Percentiles rank a stretch among this genome's conserved stretches.
phyloP scores from a whole-genome alignment of 2,888 invertebrate genomes.

The Drosophila demipolita region DNA sequence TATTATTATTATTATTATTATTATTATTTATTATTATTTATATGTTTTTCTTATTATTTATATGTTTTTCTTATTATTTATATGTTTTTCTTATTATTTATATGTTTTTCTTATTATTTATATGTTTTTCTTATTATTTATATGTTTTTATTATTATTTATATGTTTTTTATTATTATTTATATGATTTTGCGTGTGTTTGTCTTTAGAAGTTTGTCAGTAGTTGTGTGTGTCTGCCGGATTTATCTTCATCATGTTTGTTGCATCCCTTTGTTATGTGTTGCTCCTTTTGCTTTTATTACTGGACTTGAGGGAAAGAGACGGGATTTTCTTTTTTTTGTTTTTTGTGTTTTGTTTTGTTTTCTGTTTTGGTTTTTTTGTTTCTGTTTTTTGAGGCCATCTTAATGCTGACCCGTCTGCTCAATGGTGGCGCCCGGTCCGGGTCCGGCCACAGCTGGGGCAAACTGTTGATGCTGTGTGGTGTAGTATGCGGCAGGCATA shows the following conservation, averaged over 20 bases:
- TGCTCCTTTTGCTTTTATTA: slow-evolving; percentile 7
- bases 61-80: no score
- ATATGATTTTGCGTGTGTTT: slow-evolving; percentile 10
- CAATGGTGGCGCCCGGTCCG: slow-evolving; percentile 66
- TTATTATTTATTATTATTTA: no score
- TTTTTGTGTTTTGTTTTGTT: background rate
- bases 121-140: no score
- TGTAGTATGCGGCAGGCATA: slow-evolving; percentile 80
- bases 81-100: no score
- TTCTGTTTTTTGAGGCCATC: background rate
- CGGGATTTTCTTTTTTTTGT: slow-evolving; percentile 3
- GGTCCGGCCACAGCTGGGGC: slow-evolving; percentile 68
- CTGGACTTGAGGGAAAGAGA: slow-evolving; percentile 28
- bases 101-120: no score
- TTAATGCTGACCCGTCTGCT: slow-evolving; percentile 71
- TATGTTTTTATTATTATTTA: no score
- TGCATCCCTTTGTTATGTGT: slow-evolving; percentile 10
- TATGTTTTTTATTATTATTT: background rate
- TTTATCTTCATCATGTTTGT: slow-evolving; percentile 12
- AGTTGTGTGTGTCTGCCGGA: slow-evolving; percentile 7
- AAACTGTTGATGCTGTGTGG: slow-evolving; percentile 81
- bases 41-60: no score
- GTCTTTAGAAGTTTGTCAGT: slow-evolving; percentile 6
- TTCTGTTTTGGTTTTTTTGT: background rate
- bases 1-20: no score